These are phyloP conservation scores for Chelon auratus DNA, from an alignment of 2,797 vertebrate species.

Conservation along the genomic window DNA sequence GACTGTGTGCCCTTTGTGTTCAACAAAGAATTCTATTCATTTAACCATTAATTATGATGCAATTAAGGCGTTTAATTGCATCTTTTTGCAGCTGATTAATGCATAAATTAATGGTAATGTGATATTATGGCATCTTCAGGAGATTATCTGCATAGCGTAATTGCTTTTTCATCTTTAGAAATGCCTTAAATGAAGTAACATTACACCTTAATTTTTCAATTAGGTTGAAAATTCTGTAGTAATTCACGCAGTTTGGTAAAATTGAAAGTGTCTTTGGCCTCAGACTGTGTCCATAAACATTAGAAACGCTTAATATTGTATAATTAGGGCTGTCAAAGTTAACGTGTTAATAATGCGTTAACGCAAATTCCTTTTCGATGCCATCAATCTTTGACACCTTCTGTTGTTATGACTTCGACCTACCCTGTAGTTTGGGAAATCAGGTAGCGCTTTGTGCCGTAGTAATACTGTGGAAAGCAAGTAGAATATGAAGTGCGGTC, in stretches of 20 bases:
- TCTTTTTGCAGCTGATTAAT: neutral
- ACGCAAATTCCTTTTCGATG: too few species aligned
- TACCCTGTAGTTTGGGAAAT: too few species aligned
- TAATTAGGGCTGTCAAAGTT: too few species aligned
- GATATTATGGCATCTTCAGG: neutral
- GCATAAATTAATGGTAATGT: neutral
- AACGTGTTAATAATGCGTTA: too few species aligned
- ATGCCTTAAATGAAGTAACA: neutral
- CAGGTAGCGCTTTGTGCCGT: too few species aligned
- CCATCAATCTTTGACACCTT: too few species aligned
- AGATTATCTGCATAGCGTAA: neutral
- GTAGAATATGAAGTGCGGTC: too few species aligned
- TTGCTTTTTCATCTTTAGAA: neutral
- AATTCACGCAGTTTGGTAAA: neutral
- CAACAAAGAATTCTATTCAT: neutral
- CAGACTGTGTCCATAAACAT: neutral
- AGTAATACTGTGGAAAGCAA: too few species aligned
- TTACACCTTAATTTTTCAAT: neutral
- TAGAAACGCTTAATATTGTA: neutral
- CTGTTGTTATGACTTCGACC: too few species aligned
- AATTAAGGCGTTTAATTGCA: constrained; percentile 3
- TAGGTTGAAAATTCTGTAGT: neutral
- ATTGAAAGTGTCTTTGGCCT: neutral
- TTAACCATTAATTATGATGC: neutral
- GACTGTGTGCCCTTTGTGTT: neutral